Conservation (phyloP, 2,113 vertebrate species). For the Burhinus oedicnemus region DNA sequence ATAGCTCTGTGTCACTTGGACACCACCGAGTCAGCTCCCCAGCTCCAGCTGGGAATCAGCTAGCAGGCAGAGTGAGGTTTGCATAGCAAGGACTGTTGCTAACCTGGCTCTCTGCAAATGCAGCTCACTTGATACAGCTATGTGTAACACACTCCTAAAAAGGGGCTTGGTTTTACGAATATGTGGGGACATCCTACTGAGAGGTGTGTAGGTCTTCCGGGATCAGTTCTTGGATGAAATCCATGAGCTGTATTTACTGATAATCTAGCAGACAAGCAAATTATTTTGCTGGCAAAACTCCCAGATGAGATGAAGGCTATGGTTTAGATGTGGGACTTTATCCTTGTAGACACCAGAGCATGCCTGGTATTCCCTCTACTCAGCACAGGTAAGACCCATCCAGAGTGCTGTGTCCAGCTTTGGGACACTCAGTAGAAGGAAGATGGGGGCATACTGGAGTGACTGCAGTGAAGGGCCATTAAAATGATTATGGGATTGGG, state of each 20-base stretch:
- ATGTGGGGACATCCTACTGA: not conserved
- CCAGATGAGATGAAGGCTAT: not conserved
- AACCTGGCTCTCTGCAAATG: not conserved
- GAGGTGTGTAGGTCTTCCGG: not conserved
- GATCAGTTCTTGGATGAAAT: not conserved
- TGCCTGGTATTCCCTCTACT: not conserved
- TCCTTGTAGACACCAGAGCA: not conserved
- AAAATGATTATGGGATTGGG: not conserved
- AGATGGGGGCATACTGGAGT: not conserved
- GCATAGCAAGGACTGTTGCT: not conserved
- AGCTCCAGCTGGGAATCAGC: not conserved
- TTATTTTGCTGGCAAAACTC: not conserved
- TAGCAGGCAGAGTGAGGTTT: not conserved
- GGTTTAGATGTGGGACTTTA: not conserved
- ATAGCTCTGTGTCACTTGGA: not conserved
- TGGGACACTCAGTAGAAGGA: not conserved
- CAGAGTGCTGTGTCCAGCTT: not conserved
- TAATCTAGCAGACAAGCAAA: not conserved
- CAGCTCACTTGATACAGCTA: not conserved
- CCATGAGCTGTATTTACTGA: not conserved
- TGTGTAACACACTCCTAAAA: not conserved
- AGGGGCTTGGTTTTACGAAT: not conserved
- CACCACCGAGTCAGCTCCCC: not conserved
- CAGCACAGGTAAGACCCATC: not conserved
- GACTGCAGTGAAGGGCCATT: not conserved